Evolutionary conservation across 2,113 vertebrate genomes (phyloP), one percentile per base, ranked within the genome.

Genomic region (Strigops habroptila): DNA sequence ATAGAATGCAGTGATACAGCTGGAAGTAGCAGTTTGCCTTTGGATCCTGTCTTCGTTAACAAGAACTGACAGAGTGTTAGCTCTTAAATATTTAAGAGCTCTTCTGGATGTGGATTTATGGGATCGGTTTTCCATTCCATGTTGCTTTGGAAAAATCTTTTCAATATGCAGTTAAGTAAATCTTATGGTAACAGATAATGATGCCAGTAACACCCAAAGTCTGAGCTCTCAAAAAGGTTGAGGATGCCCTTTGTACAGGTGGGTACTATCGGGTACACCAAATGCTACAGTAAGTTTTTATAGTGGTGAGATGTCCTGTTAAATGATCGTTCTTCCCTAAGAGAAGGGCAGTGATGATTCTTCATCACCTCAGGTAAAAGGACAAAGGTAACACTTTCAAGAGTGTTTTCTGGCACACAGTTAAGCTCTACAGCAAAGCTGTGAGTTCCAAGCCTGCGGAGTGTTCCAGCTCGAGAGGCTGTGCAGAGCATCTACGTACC

Each of bases 361-460:
- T 64, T 64, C 31, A 25, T 63, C n/a, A 28, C 21, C 24, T 60
- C 24, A 28, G 28, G 48, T 68, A 30, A 69, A 64, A 88, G 64
- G 68, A 5, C 28, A 23, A 23, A 24, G n/a, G 11, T 13, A 84
- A 48, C 11, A 23, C 25, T 48, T 33, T 64, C 10, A 15, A 30
- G 24, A 44, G 31, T 25, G 5, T 7, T 27, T 51, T 51, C 33
- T 51, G 18, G 23, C 48, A 14, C 21, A 11, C 22, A 14, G 25
- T 18, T 17, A 7, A 51, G 55, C 18, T 74, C n/a, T 11, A 12
- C 22, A 18, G 49, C 8, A 8, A 22, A 11, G 39, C 25, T 3
- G 8, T 6, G 73, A 69, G 35, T 30, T 28, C n/a, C 3, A 0
- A 1, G 0, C 41, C 18, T 35, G 46, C 41, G 21, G 68, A 48